Conservation (phyloP, 2,113 vertebrate genomes). For the Tetrax tetrax region DNA sequence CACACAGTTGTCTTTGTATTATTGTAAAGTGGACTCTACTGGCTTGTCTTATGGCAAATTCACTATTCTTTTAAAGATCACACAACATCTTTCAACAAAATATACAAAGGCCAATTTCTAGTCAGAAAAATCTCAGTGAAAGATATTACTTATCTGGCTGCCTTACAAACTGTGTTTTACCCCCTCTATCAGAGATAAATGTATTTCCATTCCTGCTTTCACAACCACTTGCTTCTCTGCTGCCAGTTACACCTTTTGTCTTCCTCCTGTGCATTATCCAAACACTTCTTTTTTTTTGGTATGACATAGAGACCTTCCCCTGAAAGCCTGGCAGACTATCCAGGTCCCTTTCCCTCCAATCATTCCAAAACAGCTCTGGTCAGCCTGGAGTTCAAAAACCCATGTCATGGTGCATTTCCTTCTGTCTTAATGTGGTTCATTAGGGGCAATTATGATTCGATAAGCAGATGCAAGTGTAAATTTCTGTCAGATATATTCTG, state of each 20-base stretch:
- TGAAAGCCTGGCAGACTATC: neutral
- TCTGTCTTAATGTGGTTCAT: neutral
- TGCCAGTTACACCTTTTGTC: neutral
- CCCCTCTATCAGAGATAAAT: neutral
- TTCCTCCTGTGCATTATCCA: neutral
- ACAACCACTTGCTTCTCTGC: neutral
- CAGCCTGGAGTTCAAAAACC: neutral
- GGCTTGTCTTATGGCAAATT: neutral
- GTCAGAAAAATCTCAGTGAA: neutral
- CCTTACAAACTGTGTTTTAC: neutral
- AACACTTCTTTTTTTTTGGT: neutral
- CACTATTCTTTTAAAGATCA: neutral
- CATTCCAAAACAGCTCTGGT: neutral
- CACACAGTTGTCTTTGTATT: neutral
- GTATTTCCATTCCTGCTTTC: neutral
- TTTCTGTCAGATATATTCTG: neutral
- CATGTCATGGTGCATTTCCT: neutral
- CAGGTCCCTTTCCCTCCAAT: neutral
- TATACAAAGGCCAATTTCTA: neutral
- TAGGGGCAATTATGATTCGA: neutral
- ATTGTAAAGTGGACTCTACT: neutral
- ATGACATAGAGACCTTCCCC: neutral
- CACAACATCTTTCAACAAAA: neutral
- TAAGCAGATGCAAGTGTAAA: neutral
- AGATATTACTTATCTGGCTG: neutral